These are phyloP conservation scores for Copsychus sechellarum DNA, from an alignment of 2,113 vertebrate species.

Conservation along the genomic window DNA sequence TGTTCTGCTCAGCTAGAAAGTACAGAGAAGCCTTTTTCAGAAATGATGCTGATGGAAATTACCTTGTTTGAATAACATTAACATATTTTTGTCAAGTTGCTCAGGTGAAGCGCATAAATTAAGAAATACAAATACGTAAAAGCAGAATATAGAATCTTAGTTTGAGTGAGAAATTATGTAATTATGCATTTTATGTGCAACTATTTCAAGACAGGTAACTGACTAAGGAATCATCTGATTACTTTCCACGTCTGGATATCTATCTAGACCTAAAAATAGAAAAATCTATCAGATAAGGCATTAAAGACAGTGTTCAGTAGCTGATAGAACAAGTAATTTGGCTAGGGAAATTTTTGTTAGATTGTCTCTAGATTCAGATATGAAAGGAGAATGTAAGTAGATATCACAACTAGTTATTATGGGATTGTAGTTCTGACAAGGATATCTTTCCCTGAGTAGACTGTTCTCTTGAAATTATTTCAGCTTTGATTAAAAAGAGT, in stretches of 20 bases:
- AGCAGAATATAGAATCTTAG: not conserved
- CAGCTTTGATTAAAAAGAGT: not conserved
- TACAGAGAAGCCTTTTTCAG: not conserved
- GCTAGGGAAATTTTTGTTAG: not conserved
- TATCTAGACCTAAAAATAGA: not conserved
- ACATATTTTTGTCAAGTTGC: not conserved
- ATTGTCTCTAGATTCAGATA: not conserved
- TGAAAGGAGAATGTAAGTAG: not conserved
- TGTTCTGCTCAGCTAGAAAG: not conserved
- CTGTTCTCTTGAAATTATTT: not conserved
- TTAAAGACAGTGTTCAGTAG: not conserved
- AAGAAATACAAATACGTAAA: not conserved
- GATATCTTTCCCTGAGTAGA: not conserved
- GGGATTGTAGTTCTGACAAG: not conserved
- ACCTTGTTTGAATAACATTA: not conserved
- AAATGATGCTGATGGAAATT: not conserved
- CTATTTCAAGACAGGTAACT: not conserved
- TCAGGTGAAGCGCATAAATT: not conserved
- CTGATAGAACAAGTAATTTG: not conserved
- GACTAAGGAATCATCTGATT: not conserved
- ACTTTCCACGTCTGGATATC: not conserved
- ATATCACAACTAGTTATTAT: not conserved
- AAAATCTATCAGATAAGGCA: not conserved
- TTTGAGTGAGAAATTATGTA: not conserved
- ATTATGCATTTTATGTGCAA: not conserved